These are phyloP conservation scores for Callipepla squamata DNA, from an alignment of 2,113 vertebrate species.

Conservation along the genomic window DNA sequence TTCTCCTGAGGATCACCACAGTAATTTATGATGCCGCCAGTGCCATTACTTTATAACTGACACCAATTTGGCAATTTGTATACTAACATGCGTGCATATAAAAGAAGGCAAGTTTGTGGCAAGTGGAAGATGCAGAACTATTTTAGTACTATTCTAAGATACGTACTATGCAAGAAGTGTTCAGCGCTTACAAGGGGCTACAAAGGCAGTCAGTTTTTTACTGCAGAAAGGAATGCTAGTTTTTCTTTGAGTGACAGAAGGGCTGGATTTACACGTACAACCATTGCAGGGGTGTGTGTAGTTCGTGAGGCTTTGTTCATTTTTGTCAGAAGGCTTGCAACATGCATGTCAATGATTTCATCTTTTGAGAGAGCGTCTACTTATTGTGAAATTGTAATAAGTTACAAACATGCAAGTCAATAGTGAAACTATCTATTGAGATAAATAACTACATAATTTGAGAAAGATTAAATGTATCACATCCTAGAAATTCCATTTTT, in stretches of 20 bases:
- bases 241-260: neutral
- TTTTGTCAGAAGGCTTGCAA: neutral
- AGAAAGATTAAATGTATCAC: neutral
- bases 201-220: conserved; percentile 17
- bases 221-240: neutral
- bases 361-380: neutral
- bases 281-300: neutral
- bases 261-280: neutral
- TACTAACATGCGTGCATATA: conserved; percentile 73
- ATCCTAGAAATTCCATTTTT: neutral
- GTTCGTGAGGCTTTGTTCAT: neutral
- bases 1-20: conserved; percentile 86
- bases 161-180: conserved; percentile 71
- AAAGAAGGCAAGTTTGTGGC: conserved; percentile 75
- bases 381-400: neutral
- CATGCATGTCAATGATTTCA: neutral
- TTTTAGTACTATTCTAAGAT: conserved; percentile 65
- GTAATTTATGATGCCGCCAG: conserved; percentile 91
- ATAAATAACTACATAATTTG: neutral
- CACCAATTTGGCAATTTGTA: conserved; percentile 93
- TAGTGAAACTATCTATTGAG: neutral
- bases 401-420: neutral
- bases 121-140: conserved; percentile 72
- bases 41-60: conserved; percentile 93
- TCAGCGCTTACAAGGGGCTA: conserved; percentile 43